phyloP scores from a whole-genome alignment of 1,140 invertebrate genomes.

The Apis florea region DNA sequence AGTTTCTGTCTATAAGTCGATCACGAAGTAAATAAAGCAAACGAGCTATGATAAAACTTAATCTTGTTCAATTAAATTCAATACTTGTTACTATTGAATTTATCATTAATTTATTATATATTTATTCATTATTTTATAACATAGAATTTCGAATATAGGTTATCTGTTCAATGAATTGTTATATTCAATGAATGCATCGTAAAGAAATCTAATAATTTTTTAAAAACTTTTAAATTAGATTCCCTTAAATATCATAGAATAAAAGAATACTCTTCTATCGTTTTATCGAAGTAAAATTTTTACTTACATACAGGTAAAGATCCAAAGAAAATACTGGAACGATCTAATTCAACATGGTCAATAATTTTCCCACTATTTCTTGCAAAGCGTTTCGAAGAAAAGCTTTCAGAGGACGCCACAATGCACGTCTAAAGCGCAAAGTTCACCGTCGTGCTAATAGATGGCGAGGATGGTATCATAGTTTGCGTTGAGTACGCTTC shows the following conservation, averaged over 20 bases:
- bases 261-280: neutral
- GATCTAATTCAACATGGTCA: constrained; percentile 7
- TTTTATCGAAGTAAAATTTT: neutral
- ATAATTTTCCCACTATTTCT: constrained; percentile 35
- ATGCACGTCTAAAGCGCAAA: neutral
- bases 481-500: rapidly evolving
- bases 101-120: neutral
- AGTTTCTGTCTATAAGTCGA: neutral
- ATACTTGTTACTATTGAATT: neutral
- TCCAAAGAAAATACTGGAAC: neutral
- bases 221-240: neutral
- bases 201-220: neutral
- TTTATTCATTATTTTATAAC: neutral
- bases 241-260: neutral
- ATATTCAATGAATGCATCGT: no score
- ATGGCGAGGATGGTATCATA: constrained; percentile 52
- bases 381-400: constrained; percentile 17
- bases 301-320: no score
- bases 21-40: neutral
- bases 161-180: neutral
- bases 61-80: neutral
- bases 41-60: neutral
- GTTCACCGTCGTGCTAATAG: neutral
- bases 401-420: constrained; percentile 49
- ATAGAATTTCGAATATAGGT: neutral